Percentiles rank a stretch among this genome's conserved stretches.
Evolutionary conservation across 2,113 vertebrate species (phyloP).

Genomic region (Odontophorus gujanensis): DNA sequence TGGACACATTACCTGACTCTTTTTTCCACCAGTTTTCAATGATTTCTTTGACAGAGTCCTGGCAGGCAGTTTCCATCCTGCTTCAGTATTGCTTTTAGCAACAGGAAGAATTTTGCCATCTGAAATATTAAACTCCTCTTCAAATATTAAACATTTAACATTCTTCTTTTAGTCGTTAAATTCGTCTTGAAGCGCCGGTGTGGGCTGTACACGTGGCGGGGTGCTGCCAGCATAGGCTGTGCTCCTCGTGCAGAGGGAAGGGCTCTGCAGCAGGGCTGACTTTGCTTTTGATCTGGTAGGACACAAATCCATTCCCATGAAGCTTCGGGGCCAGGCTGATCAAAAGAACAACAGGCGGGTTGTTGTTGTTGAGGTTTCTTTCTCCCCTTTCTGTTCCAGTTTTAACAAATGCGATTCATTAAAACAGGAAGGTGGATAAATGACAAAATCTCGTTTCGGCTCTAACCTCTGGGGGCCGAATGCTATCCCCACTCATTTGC

Average conservation of each 20-base stretch:
- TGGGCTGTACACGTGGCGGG: not conserved
- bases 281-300: conserved; percentile 22
- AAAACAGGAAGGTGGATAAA: conserved; percentile 21
- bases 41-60: not conserved
- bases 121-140: conserved; percentile 60
- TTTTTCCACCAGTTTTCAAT: not conserved
- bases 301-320: conserved; percentile 51
- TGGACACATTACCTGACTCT: not conserved
- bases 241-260: not conserved
- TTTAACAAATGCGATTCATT: conserved; percentile 40
- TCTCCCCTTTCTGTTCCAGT: not conserved
- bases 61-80: not conserved
- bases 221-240: not conserved
- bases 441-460: not conserved
- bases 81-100: conserved; percentile 39
- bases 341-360: conserved; percentile 24
- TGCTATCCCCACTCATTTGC: not conserved
- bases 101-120: not conserved
- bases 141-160: conserved; percentile 53
- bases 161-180: conserved; percentile 19
- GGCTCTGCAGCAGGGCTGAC: not conserved
- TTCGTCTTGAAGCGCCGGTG: not conserved
- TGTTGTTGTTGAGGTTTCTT: not conserved
- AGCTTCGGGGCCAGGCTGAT: conserved; percentile 33
- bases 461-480: not conserved